Percentiles rank a stretch among this genome's conserved stretches.
Conservation (phyloP, 2,888 invertebrate genomes). For the Dorcus hopei region DNA sequence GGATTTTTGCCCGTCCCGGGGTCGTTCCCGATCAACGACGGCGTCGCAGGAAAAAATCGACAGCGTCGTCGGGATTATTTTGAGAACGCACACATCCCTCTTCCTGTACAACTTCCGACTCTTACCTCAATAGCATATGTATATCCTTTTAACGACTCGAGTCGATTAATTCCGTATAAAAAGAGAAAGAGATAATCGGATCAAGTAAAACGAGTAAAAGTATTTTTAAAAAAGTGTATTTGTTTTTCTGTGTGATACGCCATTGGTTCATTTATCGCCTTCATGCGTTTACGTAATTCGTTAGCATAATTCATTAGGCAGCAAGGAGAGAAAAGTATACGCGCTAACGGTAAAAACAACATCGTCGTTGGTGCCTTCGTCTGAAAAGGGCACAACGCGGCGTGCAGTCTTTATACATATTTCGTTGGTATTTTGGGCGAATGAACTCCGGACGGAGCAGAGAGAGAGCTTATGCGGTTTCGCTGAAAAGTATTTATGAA, state of each 20-base stretch:
- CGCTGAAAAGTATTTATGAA: conserved; percentile 33
- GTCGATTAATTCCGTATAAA: too few species aligned
- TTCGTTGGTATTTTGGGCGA: conserved; percentile 33
- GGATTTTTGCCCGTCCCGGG: too few species aligned
- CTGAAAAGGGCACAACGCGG: neutral
- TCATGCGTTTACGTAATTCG: neutral
- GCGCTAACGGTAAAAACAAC: too few species aligned
- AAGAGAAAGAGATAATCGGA: too few species aligned
- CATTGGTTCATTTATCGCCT: neutral
- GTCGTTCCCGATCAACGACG: too few species aligned
- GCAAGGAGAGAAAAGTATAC: too few species aligned
- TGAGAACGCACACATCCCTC: conserved; percentile 6
- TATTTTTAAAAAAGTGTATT: too few species aligned
- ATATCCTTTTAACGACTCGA: neutral
- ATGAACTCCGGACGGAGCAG: conserved; percentile 30
- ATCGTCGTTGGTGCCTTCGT: neutral
- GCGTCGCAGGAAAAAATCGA: too few species aligned
- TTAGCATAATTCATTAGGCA: neutral
- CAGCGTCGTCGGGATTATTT: conserved; percentile 2
- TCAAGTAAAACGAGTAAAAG: neutral
- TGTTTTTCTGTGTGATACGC: neutral
- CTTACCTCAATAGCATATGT: neutral
- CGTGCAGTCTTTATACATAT: neutral
- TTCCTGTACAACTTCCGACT: conserved; percentile 8
- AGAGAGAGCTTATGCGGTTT: conserved; percentile 15